These are phyloP conservation scores for Coelopa frigida DNA, from an alignment of 1,140 invertebrate genomes.

Conservation along the genomic window DNA sequence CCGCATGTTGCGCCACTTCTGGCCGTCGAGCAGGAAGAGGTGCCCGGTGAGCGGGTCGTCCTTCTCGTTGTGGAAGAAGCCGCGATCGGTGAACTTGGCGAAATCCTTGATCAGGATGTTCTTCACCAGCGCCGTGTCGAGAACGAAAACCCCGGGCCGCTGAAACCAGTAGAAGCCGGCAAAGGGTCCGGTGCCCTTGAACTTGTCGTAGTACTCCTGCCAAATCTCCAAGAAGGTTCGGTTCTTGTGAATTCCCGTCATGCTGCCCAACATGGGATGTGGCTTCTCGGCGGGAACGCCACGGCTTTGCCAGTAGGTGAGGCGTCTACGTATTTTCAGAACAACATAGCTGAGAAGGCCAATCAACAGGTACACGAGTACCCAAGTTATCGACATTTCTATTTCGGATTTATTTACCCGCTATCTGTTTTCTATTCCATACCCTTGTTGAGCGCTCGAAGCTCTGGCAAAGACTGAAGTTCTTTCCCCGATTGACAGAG, in stretches of 20 bases:
- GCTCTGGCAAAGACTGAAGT: no score
- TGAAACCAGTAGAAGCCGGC: slow-evolving; percentile 27
- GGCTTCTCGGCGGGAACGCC: neutral
- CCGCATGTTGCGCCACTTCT: slow-evolving; percentile 51
- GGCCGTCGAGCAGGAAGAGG: slow-evolving; percentile 45
- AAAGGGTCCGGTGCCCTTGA: slow-evolving; percentile 27
- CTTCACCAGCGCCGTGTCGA: slow-evolving; percentile 30
- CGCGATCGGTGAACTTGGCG: slow-evolving; percentile 37
- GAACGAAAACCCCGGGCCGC: slow-evolving; percentile 15
- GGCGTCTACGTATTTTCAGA: neutral
- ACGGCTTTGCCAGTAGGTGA: neutral
- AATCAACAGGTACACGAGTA: no score
- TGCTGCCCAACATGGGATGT: neutral
- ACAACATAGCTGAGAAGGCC: no score
- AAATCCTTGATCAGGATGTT: slow-evolving; percentile 40
- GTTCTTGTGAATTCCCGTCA: neutral
- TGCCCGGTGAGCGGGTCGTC: slow-evolving; percentile 50
- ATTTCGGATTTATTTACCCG: no score
- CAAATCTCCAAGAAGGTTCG: slow-evolving; percentile 1
- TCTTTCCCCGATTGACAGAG: no score
- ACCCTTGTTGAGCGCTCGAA: no score
- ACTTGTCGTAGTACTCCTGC: slow-evolving; percentile 23
- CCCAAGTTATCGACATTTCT: no score
- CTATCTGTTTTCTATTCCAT: no score
- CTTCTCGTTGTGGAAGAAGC: slow-evolving; percentile 46